These are phyloP conservation scores for Saccostrea cuccullata DNA, from an alignment of 1,140 invertebrate species.

Conservation along the genomic window DNA sequence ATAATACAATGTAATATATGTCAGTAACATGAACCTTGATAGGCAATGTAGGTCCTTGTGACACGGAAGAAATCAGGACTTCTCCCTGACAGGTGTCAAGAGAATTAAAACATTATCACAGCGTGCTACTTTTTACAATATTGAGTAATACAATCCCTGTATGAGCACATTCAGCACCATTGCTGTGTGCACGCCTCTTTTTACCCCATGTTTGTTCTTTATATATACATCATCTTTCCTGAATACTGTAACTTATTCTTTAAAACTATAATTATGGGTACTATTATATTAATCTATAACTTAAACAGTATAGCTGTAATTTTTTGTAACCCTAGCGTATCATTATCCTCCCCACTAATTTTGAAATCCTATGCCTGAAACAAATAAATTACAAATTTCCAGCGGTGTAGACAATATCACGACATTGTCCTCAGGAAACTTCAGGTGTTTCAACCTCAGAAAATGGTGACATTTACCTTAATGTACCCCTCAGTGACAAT, in stretches of 20 bases:
- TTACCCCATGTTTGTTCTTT: too few species aligned
- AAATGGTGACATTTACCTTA: background rate
- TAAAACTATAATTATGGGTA: too few species aligned
- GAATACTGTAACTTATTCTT: too few species aligned
- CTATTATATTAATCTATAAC: too few species aligned
- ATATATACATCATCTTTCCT: too few species aligned
- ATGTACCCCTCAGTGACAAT: background rate
- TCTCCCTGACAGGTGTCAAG: background rate
- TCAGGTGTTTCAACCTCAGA: background rate
- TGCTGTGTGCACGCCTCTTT: background rate
- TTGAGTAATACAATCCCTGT: background rate
- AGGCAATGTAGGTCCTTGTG: background rate
- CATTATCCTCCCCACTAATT: constrained; percentile 7
- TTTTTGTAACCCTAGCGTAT: background rate
- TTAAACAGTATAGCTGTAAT: too few species aligned
- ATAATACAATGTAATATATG: too few species aligned
- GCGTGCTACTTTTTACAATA: background rate
- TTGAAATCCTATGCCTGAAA: background rate
- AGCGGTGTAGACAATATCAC: background rate
- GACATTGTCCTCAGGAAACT: constrained; percentile 24
- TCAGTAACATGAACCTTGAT: too few species aligned
- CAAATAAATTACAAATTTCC: background rate
- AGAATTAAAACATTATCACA: background rate
- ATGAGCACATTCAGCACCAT: background rate
- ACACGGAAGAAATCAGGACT: background rate